phyloP scores from a whole-genome alignment of 2,797 vertebrate genomes.

The Chloroceryle inda region DNA sequence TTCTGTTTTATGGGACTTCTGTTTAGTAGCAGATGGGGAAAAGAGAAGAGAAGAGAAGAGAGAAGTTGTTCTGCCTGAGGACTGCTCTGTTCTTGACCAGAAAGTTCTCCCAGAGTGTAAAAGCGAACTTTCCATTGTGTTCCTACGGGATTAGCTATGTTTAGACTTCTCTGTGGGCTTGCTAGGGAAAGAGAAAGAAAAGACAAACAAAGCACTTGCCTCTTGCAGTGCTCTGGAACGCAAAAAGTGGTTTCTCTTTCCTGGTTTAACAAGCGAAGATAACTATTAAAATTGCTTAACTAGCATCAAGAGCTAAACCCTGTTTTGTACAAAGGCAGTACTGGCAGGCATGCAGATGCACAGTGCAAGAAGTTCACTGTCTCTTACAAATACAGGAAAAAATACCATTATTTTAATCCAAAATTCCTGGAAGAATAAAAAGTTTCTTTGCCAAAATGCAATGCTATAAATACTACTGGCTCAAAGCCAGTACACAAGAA shows the following conservation, averaged over 20 bases:
- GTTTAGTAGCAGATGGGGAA: not conserved
- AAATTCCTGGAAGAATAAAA: conserved; percentile 27
- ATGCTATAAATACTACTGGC: conserved; percentile 22
- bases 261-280: conserved; percentile 31
- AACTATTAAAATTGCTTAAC: conserved; percentile 51
- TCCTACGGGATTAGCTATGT: conserved; percentile 71
- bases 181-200: conserved; percentile 64
- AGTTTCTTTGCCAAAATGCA: conserved; percentile 14
- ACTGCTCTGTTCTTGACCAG: conserved; percentile 14
- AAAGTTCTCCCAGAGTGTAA: conserved; percentile 25
- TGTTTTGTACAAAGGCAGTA: conserved; percentile 31
- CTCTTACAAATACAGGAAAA: not conserved
- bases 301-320: not conserved
- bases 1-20: not conserved
- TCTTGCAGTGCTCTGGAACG: conserved; percentile 31
- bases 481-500: conserved; percentile 25
- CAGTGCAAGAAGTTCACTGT: not conserved
- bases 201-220: conserved; percentile 61
- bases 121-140: conserved; percentile 59
- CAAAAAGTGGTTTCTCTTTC: not conserved
- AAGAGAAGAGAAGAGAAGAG: not conserved
- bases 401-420: not conserved
- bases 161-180: conserved; percentile 66
- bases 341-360: conserved; percentile 20
- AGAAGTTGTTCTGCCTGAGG: not conserved